Evolutionary conservation across 2,113 vertebrate species (phyloP), one percentile per base, ranked within the genome.

Genomic region (Podarcis cretensis): DNA sequence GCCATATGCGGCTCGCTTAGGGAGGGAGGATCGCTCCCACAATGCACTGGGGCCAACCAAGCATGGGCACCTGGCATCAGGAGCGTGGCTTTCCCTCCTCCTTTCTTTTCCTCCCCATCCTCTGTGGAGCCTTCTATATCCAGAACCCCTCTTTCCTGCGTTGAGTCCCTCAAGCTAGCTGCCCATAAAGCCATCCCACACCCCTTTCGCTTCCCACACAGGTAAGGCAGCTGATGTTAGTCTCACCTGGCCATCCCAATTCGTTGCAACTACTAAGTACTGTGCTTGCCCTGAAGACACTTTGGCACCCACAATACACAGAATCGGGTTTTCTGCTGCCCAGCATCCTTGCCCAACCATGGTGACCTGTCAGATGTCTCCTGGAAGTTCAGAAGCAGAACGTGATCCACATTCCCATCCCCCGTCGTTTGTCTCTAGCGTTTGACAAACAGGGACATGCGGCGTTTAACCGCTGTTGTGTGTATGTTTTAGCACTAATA

Each of bases 1-100:
- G 88, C 89, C 92, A 86, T 54, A 90, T 32, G 83, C 87, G 89
- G 84, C 59, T 87, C 87, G 6, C 84, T 21, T 21, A 73, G 83
- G 68, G 57, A 65, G 86, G 57, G 78, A 37, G 73, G 71, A 32
- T 25, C 75, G 30, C 69, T 83, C 79, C 79, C 86, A 63, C n/a
- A 37, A 81, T 23, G 57, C 87, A 75, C 69, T 78, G 63, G 59
- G 71, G n/a, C 27, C 66, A 43, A 9, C 25, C 30, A 78, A 68
- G 54, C 35, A 59, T 0, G 25, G 4, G 18, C 40, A 43, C 83
- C 32, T 65, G 12, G n/a, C 16, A 30, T 66, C 75, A 13, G 3
- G 66, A 9, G 30, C 66, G 35, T 37, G 25, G 35, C 40, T 13
- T 30, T 35, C 20, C 27, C 43, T 20, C 32, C 35, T 12, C 14